phyloP scores from a whole-genome alignment of 2,113 vertebrate genomes.

The Pomatorhinus ruficollis region DNA sequence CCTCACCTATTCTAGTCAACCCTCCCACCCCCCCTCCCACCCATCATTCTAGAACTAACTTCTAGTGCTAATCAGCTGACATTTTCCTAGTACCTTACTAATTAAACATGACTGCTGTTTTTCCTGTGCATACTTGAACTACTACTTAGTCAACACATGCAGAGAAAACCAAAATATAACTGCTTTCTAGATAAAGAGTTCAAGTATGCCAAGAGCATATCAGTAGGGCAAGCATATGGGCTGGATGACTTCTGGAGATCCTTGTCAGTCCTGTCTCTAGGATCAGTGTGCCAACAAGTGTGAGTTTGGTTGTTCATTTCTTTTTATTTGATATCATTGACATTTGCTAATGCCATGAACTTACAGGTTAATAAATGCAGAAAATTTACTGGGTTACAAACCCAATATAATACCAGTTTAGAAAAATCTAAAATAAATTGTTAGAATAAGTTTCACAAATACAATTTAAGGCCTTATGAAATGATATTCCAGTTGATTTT shows the following conservation, averaged over 20 bases:
- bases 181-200: background rate
- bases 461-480: background rate
- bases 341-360: background rate
- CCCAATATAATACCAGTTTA: background rate
- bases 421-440: conserved; percentile 18
- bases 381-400: conserved; percentile 14
- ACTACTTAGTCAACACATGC: conserved; percentile 38
- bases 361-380: background rate
- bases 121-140: conserved; percentile 44
- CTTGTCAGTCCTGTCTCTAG: background rate
- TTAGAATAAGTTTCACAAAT: background rate
- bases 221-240: background rate
- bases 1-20: background rate
- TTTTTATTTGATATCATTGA: background rate
- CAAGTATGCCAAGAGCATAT: background rate
- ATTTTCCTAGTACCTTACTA: conserved; percentile 41
- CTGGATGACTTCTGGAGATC: background rate
- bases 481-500: background rate
- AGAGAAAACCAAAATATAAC: conserved; percentile 29
- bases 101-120: conserved; percentile 33
- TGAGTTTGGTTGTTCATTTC: background rate
- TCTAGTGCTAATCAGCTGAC: conserved; percentile 54
- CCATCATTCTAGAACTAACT: conserved; percentile 24
- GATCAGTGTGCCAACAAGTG: background rate
- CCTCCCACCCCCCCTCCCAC: conserved; percentile 17